Evolutionary conservation across 2,888 invertebrate genomes (phyloP), one percentile per base, ranked within the genome.

Genomic region (Harpagoxenus sublaevis): DNA sequence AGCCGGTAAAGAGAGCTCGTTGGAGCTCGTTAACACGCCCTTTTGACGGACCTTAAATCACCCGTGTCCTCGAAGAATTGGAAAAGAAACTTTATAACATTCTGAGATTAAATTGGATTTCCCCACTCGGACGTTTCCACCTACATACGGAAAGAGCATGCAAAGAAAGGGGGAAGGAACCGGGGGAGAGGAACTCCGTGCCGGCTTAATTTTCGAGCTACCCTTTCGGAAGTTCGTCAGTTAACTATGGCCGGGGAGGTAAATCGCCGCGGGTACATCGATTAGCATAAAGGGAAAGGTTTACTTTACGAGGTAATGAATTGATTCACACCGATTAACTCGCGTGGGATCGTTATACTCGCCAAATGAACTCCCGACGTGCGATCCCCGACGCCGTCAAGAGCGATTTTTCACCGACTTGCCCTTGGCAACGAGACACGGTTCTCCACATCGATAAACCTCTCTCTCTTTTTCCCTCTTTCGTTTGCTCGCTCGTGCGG

Each of bases 31-130:
- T 89, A 89, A 89, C 90, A 89, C 89, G 88, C 88, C 88, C 88
- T 88, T 89, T 86, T 88, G 88, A 84, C 87, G 87, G 81, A 83
- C 86, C 87, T 85, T 91, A 90, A 92, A 91, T 91, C 91, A 89
- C 83, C 78, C 73, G 83, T 78, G 85, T 75, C 66, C 81, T 84
- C 87, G 74, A 81, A 74, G 71, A 82, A 86, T 83, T 74, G 86
- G 70, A 66, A 86, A 78, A 75, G 79, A 88, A 91, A 90, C 85
- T 92, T 89, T 88, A 84, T 86, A 84, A 87, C 77, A 73, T 65
- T 68, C 71, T 75, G 74, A 84, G 87, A 91, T 92, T 89, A 91
- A 90, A 92, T 92, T 88, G 89, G 88, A 91, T 88, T 81, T 84
- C 60, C 62, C 55, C 53, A n/a, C 55, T 39, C 35, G 74, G 39